Percentiles rank a stretch among this genome's conserved stretches.
These are phyloP conservation scores for Brachionus sp. DNA, from an alignment of 1,140 invertebrate genomes.

Conservation along the genomic window DNA sequence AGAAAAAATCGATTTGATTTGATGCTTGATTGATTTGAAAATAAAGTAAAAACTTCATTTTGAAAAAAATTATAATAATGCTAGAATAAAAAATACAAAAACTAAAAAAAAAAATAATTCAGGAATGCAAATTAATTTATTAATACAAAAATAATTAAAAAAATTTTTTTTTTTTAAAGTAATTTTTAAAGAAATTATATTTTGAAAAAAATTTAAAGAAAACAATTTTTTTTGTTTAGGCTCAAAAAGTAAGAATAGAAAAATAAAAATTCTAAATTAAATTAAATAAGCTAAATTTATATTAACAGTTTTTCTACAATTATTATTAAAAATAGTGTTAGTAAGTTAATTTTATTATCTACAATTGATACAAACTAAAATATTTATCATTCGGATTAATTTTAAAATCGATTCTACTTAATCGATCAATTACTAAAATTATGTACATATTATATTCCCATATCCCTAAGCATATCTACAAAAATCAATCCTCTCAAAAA, in stretches of 20 bases:
- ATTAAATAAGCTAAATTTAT: background rate
- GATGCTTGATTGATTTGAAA: background rate
- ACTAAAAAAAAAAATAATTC: background rate
- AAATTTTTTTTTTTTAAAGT: background rate
- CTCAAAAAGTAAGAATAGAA: background rate
- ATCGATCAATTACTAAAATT: background rate
- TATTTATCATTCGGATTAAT: slow-evolving; percentile 27
- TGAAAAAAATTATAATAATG: background rate
- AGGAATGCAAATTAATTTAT: background rate
- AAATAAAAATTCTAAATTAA: background rate
- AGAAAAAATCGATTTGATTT: background rate
- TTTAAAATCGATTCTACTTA: background rate
- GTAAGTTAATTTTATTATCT: background rate
- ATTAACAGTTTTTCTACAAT: background rate
- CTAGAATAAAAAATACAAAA: background rate
- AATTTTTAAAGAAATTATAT: background rate
- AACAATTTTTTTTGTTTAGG: background rate
- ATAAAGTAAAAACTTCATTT: background rate
- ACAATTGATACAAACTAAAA: slow-evolving; percentile 14
- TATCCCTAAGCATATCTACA: background rate
- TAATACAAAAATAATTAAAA: background rate
- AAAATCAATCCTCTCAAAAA: background rate
- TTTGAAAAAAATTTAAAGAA: background rate
- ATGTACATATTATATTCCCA: background rate
- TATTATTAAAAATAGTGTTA: background rate